A percentile compares a stretch with the other conserved stretches of the same genome.
These are phyloP conservation scores for Magallana ariakensis DNA, from an alignment of 1,140 invertebrate species.

Conservation along the genomic window DNA sequence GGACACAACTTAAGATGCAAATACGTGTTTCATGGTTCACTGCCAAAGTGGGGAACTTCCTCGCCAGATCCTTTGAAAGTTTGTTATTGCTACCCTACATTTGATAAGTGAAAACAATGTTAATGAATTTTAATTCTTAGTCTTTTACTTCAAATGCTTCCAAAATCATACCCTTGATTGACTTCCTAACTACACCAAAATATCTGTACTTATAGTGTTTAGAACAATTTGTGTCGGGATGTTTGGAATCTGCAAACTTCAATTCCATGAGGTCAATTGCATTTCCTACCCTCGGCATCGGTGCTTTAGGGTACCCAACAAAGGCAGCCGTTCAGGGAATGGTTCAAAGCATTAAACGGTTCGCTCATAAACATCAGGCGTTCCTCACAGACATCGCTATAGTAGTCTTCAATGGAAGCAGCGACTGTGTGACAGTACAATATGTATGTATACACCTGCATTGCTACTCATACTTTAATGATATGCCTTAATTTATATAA, in stretches of 20 bases:
- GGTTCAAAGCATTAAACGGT: slow-evolving; percentile 53
- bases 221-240: slow-evolving; percentile 53
- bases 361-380: slow-evolving; percentile 12
- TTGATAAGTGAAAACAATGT: too few species aligned
- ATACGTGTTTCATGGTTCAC: slow-evolving; percentile 40
- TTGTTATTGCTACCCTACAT: background rate
- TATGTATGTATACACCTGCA: background rate
- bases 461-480: too few species aligned
- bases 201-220: slow-evolving; percentile 55
- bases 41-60: slow-evolving; percentile 44
- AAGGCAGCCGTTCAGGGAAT: slow-evolving; percentile 39
- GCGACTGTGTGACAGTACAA: background rate
- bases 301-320: slow-evolving; percentile 54
- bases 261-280: slow-evolving; percentile 49
- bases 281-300: slow-evolving; percentile 61
- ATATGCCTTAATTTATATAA: too few species aligned
- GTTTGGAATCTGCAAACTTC: slow-evolving; percentile 50
- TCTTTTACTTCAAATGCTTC: background rate
- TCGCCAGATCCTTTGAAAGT: background rate
- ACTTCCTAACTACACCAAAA: background rate
- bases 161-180: background rate
- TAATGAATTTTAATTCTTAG: background rate
- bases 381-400: background rate
- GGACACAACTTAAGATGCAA: slow-evolving; percentile 14
- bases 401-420: background rate